A percentile compares a stretch with the other conserved stretches of the same genome.
Evolutionary conservation across 92 coral and sea anemone genomes (phyloP).

Genomic region (Umimayanthus chanpuru): DNA sequence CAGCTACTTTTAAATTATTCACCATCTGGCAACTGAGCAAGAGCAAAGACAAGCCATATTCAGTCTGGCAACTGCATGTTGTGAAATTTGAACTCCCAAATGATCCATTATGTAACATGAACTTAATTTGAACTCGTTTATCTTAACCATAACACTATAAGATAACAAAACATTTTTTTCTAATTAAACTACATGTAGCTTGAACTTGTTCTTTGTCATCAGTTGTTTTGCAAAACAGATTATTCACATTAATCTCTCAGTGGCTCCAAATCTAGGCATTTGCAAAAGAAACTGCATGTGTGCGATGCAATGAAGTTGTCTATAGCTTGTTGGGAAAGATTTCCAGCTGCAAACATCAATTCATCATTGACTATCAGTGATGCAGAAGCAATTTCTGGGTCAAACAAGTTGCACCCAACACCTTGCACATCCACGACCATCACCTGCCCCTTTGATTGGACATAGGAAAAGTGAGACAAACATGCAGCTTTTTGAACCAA

Average conservation of each 20-base stretch:
- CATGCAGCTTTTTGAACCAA: slow-evolving; percentile 47
- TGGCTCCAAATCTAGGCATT: slow-evolving; percentile 38
- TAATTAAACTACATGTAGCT: slow-evolving; percentile 4
- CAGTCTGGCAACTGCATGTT: background rate
- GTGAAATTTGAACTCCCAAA: slow-evolving; percentile 1
- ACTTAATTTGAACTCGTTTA: slow-evolving; percentile 27
- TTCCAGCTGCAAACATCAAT: slow-evolving; percentile 48
- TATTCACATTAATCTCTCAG: slow-evolving; percentile 29
- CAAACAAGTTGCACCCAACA: slow-evolving; percentile 37
- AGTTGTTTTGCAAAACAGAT: slow-evolving; percentile 32
- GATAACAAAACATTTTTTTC: slow-evolving; percentile 21
- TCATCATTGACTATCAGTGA: slow-evolving; percentile 24
- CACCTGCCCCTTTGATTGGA: slow-evolving; percentile 40
- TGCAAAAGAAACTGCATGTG: slow-evolving; percentile 42
- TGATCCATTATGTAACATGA: slow-evolving; percentile 31
- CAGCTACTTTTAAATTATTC: too few species aligned
- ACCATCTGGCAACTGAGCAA: too few species aligned
- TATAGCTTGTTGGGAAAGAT: slow-evolving; percentile 44
- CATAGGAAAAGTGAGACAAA: slow-evolving; percentile 41
- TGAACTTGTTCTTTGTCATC: slow-evolving; percentile 5
- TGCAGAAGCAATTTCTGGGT: slow-evolving; percentile 55
- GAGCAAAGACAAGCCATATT: too few species aligned
- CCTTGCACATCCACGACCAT: slow-evolving; percentile 55
- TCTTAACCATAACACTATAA: slow-evolving; percentile 29
- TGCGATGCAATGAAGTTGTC: slow-evolving; percentile 37